phyloP scores from a whole-genome alignment of 2,797 vertebrate genomes.

The Anniella stebbinsi region DNA sequence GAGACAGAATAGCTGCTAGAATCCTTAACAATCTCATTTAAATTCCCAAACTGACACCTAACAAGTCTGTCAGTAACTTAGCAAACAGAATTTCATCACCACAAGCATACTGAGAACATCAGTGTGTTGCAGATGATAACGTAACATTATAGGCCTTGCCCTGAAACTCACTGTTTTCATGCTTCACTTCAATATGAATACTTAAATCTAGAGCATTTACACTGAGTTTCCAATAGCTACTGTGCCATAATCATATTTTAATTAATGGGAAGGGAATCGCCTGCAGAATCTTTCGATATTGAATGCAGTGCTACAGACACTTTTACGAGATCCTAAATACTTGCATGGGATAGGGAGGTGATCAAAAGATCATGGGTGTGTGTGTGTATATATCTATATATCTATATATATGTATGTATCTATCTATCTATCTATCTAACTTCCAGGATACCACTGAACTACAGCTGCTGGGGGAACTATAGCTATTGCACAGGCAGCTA shows the following conservation, averaged over 20 bases:
- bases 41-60: conserved; percentile 3
- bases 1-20: not conserved
- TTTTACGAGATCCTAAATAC: not conserved
- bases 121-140: accelerated
- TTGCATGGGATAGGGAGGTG: not conserved
- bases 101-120: not conserved
- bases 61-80: not conserved
- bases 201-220: not conserved
- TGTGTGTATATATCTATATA: too few relatives aligned
- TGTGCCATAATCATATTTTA: not conserved
- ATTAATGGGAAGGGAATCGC: not conserved
- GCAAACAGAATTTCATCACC: not conserved
- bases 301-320: not conserved
- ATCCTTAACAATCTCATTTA: conserved; percentile 21
- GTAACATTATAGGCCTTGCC: not conserved
- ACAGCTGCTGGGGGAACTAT: not conserved
- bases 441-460: not conserved
- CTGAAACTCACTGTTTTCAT: not conserved
- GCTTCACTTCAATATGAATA: not conserved
- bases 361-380: too few relatives aligned
- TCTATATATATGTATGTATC: too few relatives aligned
- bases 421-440: too few relatives aligned
- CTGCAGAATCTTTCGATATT: not conserved
- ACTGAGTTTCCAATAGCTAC: not conserved
- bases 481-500: not conserved